Base-by-base conservation (phyloP, 2,888 invertebrate species). In the Chymomyza amoena region DNA sequence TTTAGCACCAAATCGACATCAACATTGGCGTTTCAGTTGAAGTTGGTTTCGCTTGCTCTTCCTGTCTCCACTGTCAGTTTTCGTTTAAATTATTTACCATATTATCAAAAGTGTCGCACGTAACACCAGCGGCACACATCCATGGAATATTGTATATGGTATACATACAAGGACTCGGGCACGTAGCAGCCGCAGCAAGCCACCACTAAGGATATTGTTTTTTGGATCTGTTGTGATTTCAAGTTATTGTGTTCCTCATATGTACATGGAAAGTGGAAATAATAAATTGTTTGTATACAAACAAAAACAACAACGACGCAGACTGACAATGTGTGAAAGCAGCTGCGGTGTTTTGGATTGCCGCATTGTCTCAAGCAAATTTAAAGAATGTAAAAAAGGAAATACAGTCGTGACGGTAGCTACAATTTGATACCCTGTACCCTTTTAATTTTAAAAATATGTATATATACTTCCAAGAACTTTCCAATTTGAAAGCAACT, bases 11-110 rank as follows among this genome's bases (percentile, higher is more conserved):
- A 82, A 72, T 79, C 83, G 74, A 61, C 28, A 56, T 60, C 25
- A 45, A 59, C 59, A 15, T 66, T 16, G 25, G 16, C 59, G 18
- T 66, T 52, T 28, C 28, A n/a, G 63, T 51, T 63, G 63, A 25
- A 32, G 16, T 28, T 20, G 60, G 28, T 16, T 52, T 15, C 18
- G 16, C 28, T 10, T 7, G 13, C 54, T 18, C 2, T 9, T 54
- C 15, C 54, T 54, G 18, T 9, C 10, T 18, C 4, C 20, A 20
- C 16, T 20, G 57, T 16, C 57, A 50, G 28, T 70, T 63, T 65
- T 70, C 74, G 71, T 77, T 79, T 79, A 83, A 82, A 82, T 82
- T 78, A 81, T 81, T 83, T 72, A 79, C 75, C 73, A 83, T 80
- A 80, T 79, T 80, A 80, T 75, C 74, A 78, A 80, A 81, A 77